phyloP scores from a whole-genome alignment of 2,113 vertebrate genomes.

The Salvator merianae region DNA sequence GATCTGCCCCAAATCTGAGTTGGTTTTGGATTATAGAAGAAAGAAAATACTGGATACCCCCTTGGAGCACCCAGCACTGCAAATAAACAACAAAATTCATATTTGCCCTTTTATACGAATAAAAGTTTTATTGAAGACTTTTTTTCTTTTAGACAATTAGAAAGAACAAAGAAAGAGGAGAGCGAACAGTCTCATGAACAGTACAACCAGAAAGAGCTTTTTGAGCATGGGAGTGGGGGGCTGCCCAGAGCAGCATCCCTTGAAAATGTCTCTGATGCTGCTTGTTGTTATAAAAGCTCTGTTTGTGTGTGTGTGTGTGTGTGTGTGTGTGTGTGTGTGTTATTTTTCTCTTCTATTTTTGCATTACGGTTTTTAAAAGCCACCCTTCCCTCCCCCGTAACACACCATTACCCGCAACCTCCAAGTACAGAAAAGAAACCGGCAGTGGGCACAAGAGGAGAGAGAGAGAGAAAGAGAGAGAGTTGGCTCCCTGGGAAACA shows the following conservation, averaged over 20 bases:
- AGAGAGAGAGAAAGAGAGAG: conserved; percentile 26
- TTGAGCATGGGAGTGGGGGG: conserved; percentile 26
- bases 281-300: conserved; percentile 69
- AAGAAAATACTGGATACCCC: no score
- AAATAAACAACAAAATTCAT: conserved; percentile 1
- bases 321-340: conserved; percentile 37
- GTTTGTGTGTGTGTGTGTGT: conserved; percentile 41
- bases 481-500: conserved; percentile 17
- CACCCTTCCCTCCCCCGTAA: conserved; percentile 21
- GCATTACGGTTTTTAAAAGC: conserved; percentile 39
- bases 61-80: neutral
- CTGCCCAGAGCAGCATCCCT: conserved; percentile 62
- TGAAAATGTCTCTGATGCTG: conserved; percentile 61
- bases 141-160: conserved; percentile 74
- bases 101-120: conserved; percentile 75
- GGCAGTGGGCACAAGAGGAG: conserved; percentile 20
- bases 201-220: conserved; percentile 61
- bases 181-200: conserved; percentile 68
- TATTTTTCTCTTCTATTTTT: conserved; percentile 24
- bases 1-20: no score
- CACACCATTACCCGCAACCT: neutral
- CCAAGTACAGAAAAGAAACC: conserved; percentile 29
- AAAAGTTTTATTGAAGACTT: conserved; percentile 79
- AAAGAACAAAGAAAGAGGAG: conserved; percentile 81
- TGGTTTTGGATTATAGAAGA: no score